These are phyloP conservation scores for Cinclus mexicanus DNA, from an alignment of 2,113 vertebrate species.

Conservation along the genomic window DNA sequence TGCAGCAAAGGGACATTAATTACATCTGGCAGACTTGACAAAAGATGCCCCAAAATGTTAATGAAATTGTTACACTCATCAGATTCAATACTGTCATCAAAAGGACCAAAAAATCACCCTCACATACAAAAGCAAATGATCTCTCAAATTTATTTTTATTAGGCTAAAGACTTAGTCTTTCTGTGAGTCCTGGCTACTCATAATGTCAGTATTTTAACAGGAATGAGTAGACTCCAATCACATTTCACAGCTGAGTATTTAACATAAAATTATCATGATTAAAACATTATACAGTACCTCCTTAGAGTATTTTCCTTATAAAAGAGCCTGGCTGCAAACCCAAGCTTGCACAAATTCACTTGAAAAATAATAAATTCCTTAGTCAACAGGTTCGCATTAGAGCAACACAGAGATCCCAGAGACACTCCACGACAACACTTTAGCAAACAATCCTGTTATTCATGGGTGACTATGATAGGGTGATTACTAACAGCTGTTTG, in stretches of 20 bases:
- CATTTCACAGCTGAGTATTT: not conserved
- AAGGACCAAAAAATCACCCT: not conserved
- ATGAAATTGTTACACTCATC: not conserved
- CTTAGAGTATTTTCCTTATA: slow-evolving; percentile 8
- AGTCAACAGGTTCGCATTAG: slow-evolving; percentile 57
- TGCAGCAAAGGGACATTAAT: not conserved
- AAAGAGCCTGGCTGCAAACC: slow-evolving; percentile 15
- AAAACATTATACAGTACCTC: not conserved
- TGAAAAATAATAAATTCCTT: slow-evolving; percentile 53
- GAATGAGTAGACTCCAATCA: not conserved
- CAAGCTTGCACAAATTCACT: slow-evolving; percentile 16
- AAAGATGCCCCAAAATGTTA: not conserved
- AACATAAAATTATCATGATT: slow-evolving; percentile 7
- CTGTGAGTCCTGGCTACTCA: not conserved
- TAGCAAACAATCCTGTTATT: slow-evolving; percentile 67
- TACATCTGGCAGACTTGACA: not conserved
- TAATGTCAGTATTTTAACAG: not conserved
- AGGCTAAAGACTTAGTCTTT: not conserved
- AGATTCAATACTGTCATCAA: not conserved
- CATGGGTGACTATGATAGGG: slow-evolving; percentile 39
- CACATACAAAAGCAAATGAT: not conserved
- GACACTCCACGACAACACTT: slow-evolving; percentile 38
- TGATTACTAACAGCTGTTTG: slow-evolving; percentile 62
- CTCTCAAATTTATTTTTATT: not conserved
- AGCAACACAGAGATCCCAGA: slow-evolving; percentile 31